phyloP scores from a whole-genome alignment of 2,797 vertebrate genomes.

The Xyrichtys novacula region DNA sequence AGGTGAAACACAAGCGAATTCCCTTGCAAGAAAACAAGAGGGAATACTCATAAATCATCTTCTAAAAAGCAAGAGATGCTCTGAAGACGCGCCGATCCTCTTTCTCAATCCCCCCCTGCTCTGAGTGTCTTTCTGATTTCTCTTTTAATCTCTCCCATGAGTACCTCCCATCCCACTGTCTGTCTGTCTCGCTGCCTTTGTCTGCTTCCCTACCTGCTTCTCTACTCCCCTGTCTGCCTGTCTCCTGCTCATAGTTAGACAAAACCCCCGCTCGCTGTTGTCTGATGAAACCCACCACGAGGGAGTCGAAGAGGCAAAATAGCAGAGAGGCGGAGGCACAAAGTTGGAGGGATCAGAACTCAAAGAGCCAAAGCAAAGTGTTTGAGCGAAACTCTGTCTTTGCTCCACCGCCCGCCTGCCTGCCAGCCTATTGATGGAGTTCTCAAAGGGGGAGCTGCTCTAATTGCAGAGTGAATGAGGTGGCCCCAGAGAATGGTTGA shows the following conservation, averaged over 20 bases:
- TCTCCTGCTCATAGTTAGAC: conserved; percentile 63
- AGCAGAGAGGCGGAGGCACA: conserved; percentile 34
- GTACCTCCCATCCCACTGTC: conserved; percentile 64
- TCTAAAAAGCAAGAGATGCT: conserved; percentile 51
- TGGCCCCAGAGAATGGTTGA: conserved; percentile 81
- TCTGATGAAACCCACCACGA: conserved; percentile 64
- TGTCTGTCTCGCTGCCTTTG: conserved; percentile 66
- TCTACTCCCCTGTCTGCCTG: conserved; percentile 41
- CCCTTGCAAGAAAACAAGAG: conserved; percentile 60
- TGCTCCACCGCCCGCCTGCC: conserved; percentile 57
- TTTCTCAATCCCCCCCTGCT: conserved; percentile 50
- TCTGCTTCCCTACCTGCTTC: conserved; percentile 57
- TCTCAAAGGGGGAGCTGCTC: conserved; percentile 80
- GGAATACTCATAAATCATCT: conserved; percentile 56
- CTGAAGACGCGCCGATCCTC: conserved; percentile 41
- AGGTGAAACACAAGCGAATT: conserved; percentile 54
- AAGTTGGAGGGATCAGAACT: conserved; percentile 63
- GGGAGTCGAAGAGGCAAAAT: conserved; percentile 46
- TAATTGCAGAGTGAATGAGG: conserved; percentile 83
- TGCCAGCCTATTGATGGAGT: conserved; percentile 78
- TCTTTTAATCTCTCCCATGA: conserved; percentile 73
- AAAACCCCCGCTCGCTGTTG: conserved; percentile 54
- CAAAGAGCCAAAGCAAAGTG: conserved; percentile 60
- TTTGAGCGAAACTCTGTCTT: conserved; percentile 65
- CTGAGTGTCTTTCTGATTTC: conserved; percentile 64